Conservation (phyloP, 2,113 vertebrate genomes). For the Oenanthe melanoleuca region DNA sequence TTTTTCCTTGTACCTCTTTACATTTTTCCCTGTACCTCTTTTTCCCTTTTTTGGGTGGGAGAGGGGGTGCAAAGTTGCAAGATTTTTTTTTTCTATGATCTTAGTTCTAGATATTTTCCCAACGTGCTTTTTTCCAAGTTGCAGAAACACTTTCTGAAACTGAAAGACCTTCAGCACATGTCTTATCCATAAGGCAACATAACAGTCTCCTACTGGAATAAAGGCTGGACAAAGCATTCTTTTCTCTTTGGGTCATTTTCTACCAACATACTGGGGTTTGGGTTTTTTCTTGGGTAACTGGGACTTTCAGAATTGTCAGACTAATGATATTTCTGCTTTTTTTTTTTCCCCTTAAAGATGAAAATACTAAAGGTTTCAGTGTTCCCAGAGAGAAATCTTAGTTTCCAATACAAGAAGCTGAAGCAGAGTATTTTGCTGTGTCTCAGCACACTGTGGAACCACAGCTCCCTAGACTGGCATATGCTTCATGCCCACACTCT, state of each 20-base stretch:
- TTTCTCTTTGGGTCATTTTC: background rate
- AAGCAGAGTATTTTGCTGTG: background rate
- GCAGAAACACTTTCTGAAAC: background rate
- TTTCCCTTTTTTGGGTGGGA: background rate
- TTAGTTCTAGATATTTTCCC: background rate
- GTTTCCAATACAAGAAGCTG: background rate
- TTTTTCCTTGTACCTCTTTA: background rate
- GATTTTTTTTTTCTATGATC: background rate
- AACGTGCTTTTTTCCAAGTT: background rate
- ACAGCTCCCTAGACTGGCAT: background rate
- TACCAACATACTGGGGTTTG: background rate
- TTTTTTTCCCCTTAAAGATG: background rate
- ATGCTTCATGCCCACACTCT: background rate
- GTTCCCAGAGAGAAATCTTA: background rate
- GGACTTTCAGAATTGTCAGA: background rate
- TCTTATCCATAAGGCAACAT: background rate
- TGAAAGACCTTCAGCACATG: background rate
- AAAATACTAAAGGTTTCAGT: background rate
- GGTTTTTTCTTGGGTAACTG: background rate
- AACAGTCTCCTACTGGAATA: background rate
- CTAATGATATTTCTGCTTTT: background rate
- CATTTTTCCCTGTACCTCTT: background rate
- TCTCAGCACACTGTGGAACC: background rate
- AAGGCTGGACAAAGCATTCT: background rate
- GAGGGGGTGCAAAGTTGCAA: background rate